Evolutionary conservation across 2,888 invertebrate genomes (phyloP).

Genomic region (Tinea pellionella): DNA sequence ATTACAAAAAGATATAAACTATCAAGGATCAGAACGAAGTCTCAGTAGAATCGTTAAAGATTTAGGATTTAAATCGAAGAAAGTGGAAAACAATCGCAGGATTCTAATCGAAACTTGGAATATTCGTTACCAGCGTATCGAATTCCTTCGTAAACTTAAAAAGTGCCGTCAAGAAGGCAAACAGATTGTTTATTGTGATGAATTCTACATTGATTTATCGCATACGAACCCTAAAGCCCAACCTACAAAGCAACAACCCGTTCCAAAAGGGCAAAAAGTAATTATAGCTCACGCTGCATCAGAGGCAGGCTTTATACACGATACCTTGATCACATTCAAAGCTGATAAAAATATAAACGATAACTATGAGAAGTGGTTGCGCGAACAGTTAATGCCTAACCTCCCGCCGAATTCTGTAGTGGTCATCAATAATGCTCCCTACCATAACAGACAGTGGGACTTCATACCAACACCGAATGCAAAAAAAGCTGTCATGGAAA

Average conservation of each 20-base stretch:
- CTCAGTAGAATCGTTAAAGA: conserved; percentile 19
- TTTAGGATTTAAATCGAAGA: conserved; percentile 22
- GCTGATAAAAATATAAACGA: conserved; percentile 21
- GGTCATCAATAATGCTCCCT: conserved; percentile 24
- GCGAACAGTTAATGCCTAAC: conserved; percentile 24
- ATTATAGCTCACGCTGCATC: conserved; percentile 19
- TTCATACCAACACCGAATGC: conserved; percentile 19
- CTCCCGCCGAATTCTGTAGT: conserved; percentile 22
- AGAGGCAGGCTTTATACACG: conserved; percentile 17
- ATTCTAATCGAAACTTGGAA: conserved; percentile 20
- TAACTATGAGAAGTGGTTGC: conserved; percentile 26
- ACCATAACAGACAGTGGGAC: conserved; percentile 23
- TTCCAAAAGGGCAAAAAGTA: conserved; percentile 21
- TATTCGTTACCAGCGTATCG: conserved; percentile 21
- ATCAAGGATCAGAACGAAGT: conserved; percentile 21
- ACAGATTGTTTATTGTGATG: conserved; percentile 18
- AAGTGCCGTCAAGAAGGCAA: conserved; percentile 16
- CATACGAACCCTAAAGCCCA: conserved; percentile 18
- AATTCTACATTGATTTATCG: conserved; percentile 15
- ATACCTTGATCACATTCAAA: conserved; percentile 21
- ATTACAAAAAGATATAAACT: conserved; percentile 17
- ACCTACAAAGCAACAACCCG: no score
- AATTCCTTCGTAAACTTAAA: conserved; percentile 20
- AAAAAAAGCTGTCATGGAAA: conserved; percentile 22
- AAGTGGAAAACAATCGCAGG: conserved; percentile 21